Evolutionary conservation across 2,888 invertebrate genomes (phyloP).

Genomic region (Schizaphis graminum): DNA sequence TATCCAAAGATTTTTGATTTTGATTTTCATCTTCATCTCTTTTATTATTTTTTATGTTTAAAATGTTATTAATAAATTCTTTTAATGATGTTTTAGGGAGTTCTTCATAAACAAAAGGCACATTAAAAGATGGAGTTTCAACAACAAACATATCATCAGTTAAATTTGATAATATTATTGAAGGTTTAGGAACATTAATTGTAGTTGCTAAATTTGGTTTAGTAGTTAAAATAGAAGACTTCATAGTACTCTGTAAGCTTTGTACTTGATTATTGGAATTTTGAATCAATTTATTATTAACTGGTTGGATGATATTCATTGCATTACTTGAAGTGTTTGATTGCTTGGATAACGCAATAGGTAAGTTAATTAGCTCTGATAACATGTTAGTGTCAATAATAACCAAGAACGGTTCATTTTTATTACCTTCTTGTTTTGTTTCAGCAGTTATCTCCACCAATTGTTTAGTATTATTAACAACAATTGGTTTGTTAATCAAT

Average conservation of each 20-base stretch:
- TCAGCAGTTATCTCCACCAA: slow-evolving; percentile 81
- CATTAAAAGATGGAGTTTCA: slow-evolving; percentile 93
- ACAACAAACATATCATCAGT: slow-evolving; percentile 94
- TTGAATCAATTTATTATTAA: slow-evolving; percentile 29
- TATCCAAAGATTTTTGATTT: slow-evolving; percentile 73
- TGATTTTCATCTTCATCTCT: slow-evolving; percentile 70
- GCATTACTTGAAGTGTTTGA: slow-evolving; percentile 48
- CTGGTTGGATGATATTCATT: slow-evolving; percentile 21
- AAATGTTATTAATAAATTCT: slow-evolving; percentile 78
- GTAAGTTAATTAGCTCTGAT: slow-evolving; percentile 76
- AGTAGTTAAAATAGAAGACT: slow-evolving; percentile 47
- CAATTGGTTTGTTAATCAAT: slow-evolving; percentile 74
- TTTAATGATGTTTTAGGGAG: slow-evolving; percentile 85
- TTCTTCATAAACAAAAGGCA: slow-evolving; percentile 93
- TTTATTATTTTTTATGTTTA: slow-evolving; percentile 69
- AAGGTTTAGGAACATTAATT: slow-evolving; percentile 70
- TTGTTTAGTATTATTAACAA: slow-evolving; percentile 81
- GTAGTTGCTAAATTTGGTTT: slow-evolving; percentile 69
- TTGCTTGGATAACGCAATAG: slow-evolving; percentile 69
- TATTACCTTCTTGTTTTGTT: slow-evolving; percentile 73
- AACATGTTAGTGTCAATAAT: slow-evolving; percentile 84
- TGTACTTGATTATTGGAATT: slow-evolving; percentile 47
- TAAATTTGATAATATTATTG: slow-evolving; percentile 83
- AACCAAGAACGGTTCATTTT: slow-evolving; percentile 82
- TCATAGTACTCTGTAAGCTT: slow-evolving; percentile 37